phyloP scores from a whole-genome alignment of 2,888 invertebrate species.

The Drosophila macrospina region DNA sequence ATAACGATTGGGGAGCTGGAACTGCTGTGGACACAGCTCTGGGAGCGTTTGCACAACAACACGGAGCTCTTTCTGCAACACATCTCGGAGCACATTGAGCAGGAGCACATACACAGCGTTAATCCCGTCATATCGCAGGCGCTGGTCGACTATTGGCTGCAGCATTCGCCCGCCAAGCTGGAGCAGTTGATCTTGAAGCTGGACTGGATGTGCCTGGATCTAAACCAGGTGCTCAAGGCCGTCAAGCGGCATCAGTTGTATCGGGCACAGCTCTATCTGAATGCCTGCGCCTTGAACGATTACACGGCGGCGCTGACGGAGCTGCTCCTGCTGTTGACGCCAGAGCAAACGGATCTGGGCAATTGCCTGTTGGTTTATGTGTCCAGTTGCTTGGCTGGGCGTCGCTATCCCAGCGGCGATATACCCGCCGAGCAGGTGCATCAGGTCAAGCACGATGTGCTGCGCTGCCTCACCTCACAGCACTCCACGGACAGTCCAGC shows the following conservation, averaged over 20 bases:
- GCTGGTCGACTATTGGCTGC: slow-evolving; percentile 89
- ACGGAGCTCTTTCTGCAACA: slow-evolving; percentile 89
- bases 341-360: slow-evolving; percentile 87
- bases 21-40: slow-evolving; percentile 88
- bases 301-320: slow-evolving; percentile 91
- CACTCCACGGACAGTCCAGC: slow-evolving; percentile 88
- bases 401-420: slow-evolving; percentile 92
- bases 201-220: slow-evolving; percentile 90
- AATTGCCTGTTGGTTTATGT: slow-evolving; percentile 94
- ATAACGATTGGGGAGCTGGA: slow-evolving; percentile 85
- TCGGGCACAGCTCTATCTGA: slow-evolving; percentile 88
- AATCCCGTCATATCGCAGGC: slow-evolving; percentile 91
- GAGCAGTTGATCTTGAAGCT: slow-evolving; percentile 91
- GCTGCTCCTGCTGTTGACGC: slow-evolving; percentile 87
- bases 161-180: slow-evolving; percentile 87
- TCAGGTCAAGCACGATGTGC: slow-evolving; percentile 90
- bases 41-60: slow-evolving; percentile 87
- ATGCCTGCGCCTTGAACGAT: slow-evolving; percentile 91
- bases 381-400: slow-evolving; percentile 94
- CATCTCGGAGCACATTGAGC: slow-evolving; percentile 90
- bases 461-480: slow-evolving; percentile 89
- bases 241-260: slow-evolving; percentile 83
- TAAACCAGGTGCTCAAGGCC: slow-evolving; percentile 88
- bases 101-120: slow-evolving; percentile 87
- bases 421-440: slow-evolving; percentile 88